phyloP scores from a whole-genome alignment of 2,113 vertebrate genomes.

The Neopipo cinnamomea region DNA sequence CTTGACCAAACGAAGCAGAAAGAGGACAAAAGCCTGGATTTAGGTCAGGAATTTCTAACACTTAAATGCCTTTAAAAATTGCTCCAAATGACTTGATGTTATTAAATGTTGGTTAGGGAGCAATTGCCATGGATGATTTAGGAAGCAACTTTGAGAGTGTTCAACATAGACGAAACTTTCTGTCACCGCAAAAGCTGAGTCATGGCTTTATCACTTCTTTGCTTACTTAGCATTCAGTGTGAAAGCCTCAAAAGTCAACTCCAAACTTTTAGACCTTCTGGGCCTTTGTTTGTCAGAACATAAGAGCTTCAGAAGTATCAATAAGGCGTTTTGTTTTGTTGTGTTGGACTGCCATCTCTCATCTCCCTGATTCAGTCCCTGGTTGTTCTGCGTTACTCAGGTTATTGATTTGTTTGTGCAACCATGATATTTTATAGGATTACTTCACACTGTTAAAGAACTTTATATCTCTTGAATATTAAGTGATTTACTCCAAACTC shows the following conservation, averaged over 20 bases:
- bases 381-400: not conserved
- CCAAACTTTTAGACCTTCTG: not conserved
- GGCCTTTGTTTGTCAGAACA: not conserved
- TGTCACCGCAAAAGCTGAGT: not conserved
- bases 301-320: not conserved
- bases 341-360: not conserved
- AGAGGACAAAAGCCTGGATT: not conserved
- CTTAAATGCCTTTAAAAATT: not conserved
- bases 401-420: slow-evolving; percentile 16
- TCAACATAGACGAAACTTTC: not conserved
- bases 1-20: not conserved
- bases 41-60: not conserved
- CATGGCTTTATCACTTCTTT: not conserved
- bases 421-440: not conserved
- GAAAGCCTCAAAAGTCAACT: not conserved
- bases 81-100: not conserved
- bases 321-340: not conserved
- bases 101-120: not conserved
- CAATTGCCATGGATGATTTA: not conserved
- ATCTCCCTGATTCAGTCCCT: not conserved
- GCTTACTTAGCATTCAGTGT: not conserved
- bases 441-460: not conserved
- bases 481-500: not conserved
- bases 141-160: not conserved
- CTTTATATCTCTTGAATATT: not conserved